Conservation (phyloP, 2,797 vertebrate species). For the Mus minutoides region DNA sequence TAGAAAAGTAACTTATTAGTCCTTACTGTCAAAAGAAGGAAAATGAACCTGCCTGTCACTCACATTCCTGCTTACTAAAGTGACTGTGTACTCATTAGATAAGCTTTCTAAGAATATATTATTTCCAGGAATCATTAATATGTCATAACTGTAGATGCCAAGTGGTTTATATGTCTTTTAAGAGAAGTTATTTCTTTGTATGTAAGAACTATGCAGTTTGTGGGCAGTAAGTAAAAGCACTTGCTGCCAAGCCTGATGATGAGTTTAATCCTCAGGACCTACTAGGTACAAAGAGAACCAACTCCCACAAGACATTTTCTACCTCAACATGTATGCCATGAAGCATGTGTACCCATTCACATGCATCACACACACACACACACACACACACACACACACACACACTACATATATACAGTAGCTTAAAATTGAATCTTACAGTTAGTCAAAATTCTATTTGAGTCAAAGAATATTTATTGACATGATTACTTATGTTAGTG, state of each 20-base stretch:
- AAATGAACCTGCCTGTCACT: background rate
- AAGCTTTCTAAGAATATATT: background rate
- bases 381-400: background rate
- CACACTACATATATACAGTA: background rate
- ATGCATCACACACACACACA: background rate
- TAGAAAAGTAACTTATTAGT: background rate
- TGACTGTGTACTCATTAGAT: background rate
- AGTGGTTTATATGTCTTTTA: background rate
- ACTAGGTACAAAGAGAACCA: background rate
- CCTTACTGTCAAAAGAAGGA: background rate
- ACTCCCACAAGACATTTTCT: background rate
- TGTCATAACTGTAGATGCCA: background rate
- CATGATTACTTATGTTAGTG: background rate
- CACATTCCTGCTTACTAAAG: background rate
- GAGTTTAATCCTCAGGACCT: background rate
- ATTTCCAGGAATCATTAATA: background rate
- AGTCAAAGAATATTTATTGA: background rate
- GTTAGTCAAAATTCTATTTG: slow-evolving; percentile 30
- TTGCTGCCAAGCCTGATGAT: background rate
- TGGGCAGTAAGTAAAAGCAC: background rate
- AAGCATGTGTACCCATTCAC: background rate
- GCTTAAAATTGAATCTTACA: background rate
- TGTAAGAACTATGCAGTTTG: background rate
- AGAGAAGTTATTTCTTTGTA: background rate
- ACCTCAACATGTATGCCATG: background rate